phyloP scores from a whole-genome alignment of 1,140 invertebrate genomes.

The Ectropis grisescens region DNA sequence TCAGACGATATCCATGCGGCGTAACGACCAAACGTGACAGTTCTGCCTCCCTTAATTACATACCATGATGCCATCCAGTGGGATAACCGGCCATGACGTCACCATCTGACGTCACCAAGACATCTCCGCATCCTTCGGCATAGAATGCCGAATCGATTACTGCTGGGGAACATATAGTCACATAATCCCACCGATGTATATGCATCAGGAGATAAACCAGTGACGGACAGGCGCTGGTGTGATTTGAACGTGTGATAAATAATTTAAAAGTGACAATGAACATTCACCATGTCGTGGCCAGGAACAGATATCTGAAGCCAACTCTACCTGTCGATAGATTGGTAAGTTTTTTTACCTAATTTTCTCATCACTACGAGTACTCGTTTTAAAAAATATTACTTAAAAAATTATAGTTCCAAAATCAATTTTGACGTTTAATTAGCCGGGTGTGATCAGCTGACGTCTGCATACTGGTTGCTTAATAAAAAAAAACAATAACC shows the following conservation, averaged over 20 bases:
- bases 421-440: slow-evolving; percentile 26
- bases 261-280: slow-evolving; percentile 39
- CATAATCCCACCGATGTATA: slow-evolving; percentile 13
- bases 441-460: not conserved
- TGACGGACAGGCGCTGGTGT: slow-evolving; percentile 29
- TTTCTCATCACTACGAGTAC: not conserved
- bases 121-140: slow-evolving; percentile 10
- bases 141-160: slow-evolving; percentile 1
- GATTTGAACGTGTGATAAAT: slow-evolving; percentile 28
- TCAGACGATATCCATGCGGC: too few species aligned
- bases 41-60: too few species aligned
- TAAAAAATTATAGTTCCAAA: not conserved
- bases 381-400: too few species aligned
- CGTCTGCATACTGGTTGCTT: too few species aligned
- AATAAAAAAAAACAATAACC: not conserved
- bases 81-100: slow-evolving; percentile 30
- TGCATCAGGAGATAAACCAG: slow-evolving; percentile 24
- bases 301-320: slow-evolving; percentile 28
- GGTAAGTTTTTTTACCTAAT: slow-evolving; percentile 26
- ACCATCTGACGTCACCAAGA: slow-evolving; percentile 42
- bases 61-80: slow-evolving; percentile 4
- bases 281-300: slow-evolving; percentile 37
- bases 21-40: too few species aligned
- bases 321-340: slow-evolving; percentile 32
- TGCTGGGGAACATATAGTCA: too few species aligned